phyloP scores from a whole-genome alignment of 92 coral and sea anemone species.

The Micromussa lordhowensis region DNA sequence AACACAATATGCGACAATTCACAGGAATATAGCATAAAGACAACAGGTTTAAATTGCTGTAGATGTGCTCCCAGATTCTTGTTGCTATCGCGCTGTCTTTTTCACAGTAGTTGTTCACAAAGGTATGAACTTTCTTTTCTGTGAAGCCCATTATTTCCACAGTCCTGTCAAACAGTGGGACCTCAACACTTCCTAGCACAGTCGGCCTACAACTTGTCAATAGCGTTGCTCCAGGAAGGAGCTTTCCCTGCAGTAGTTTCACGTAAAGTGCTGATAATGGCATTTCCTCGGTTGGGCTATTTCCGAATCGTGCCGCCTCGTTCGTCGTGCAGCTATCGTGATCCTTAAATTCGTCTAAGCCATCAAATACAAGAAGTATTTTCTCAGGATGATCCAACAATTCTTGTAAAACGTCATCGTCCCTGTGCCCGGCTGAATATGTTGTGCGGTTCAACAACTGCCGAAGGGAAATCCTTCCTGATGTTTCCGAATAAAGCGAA shows the following conservation, averaged over 20 bases:
- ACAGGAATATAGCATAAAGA: slow-evolving; percentile 68
- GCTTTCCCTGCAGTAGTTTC: slow-evolving; percentile 55
- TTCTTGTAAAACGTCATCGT: slow-evolving; percentile 44
- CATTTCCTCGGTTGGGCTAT: slow-evolving; percentile 37
- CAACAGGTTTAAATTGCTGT: slow-evolving; percentile 48
- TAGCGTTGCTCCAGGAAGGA: slow-evolving; percentile 40
- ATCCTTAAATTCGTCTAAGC: slow-evolving; percentile 62
- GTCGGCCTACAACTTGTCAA: slow-evolving; percentile 70
- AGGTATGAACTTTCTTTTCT: slow-evolving; percentile 49
- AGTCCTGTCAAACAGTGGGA: slow-evolving; percentile 44
- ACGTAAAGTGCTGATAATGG: slow-evolving; percentile 49
- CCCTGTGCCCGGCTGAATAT: slow-evolving; percentile 19
- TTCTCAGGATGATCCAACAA: slow-evolving; percentile 40
- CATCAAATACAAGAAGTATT: slow-evolving; percentile 60
- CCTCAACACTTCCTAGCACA: slow-evolving; percentile 48
- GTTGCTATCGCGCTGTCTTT: slow-evolving; percentile 12
- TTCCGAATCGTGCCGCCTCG: slow-evolving; percentile 41
- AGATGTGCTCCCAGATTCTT: slow-evolving; percentile 26
- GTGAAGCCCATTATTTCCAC: slow-evolving; percentile 75
- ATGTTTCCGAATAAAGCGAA: slow-evolving; percentile 10
- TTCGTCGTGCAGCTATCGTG: slow-evolving; percentile 25
- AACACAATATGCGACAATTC: slow-evolving; percentile 34
- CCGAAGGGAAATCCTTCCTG: slow-evolving; percentile 25
- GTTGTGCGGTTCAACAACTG: slow-evolving; percentile 20
- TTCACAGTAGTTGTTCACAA: slow-evolving; percentile 50